phyloP scores from a whole-genome alignment of 2,888 invertebrate species.

The Hirudinaria manillensis region DNA sequence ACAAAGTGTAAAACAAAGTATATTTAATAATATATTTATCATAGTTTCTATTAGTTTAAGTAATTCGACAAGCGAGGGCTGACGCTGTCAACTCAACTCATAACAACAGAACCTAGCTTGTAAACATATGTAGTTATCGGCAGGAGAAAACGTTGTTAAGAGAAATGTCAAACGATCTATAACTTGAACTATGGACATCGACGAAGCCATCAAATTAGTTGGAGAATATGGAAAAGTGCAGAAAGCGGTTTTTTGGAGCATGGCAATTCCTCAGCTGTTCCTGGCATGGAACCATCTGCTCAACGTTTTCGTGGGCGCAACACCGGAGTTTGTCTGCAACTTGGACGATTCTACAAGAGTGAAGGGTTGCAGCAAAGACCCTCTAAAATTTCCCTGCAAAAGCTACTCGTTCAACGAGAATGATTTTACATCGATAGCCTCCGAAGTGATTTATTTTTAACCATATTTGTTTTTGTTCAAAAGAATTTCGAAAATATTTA shows the following conservation, averaged over 20 bases:
- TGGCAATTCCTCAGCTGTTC: slow-evolving; percentile 35
- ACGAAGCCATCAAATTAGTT: slow-evolving; percentile 37
- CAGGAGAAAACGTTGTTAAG: no score
- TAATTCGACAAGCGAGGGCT: no score
- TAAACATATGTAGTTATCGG: no score
- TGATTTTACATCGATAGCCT: slow-evolving; percentile 40
- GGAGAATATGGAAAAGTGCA: slow-evolving; percentile 40
- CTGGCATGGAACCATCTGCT: slow-evolving; percentile 38
- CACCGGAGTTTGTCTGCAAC: slow-evolving; percentile 36
- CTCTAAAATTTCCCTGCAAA: slow-evolving; percentile 28
- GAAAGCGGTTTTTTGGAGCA: slow-evolving; percentile 34
- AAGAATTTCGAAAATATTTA: neutral
- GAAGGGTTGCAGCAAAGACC: slow-evolving; percentile 27
- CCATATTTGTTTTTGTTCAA: neutral
- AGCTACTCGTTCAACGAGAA: slow-evolving; percentile 32
- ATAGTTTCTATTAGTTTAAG: no score
- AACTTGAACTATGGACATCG: slow-evolving; percentile 38
- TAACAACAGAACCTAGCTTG: no score
- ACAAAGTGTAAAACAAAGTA: no score
- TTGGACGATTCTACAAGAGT: neutral
- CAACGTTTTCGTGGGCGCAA: slow-evolving; percentile 39
- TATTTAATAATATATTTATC: no score
- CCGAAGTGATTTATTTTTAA: slow-evolving; percentile 36
- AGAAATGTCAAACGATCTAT: no score
- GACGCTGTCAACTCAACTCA: no score